phyloP scores from a whole-genome alignment of 2,797 vertebrate genomes.

The Molossus alvarezi region DNA sequence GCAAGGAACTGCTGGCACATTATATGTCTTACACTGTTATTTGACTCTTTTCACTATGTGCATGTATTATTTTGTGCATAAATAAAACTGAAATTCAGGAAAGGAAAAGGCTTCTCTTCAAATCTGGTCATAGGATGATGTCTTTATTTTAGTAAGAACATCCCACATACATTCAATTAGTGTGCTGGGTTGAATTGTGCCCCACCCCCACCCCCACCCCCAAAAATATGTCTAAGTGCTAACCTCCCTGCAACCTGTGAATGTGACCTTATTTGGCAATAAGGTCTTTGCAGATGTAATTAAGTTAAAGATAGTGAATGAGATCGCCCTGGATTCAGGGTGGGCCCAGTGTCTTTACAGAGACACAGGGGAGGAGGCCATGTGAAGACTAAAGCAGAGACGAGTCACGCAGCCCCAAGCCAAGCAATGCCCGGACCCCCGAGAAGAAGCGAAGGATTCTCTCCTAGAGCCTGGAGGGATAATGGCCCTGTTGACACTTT shows the following conservation, averaged over 20 bases:
- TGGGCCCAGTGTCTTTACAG: background rate
- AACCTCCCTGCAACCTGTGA: background rate
- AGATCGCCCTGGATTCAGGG: background rate
- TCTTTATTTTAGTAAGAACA: constrained; percentile 30
- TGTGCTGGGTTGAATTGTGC: background rate
- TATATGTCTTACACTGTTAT: background rate
- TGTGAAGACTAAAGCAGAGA: background rate
- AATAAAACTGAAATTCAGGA: constrained; percentile 49
- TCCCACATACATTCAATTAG: background rate
- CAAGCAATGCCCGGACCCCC: background rate
- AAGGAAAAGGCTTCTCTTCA: constrained; percentile 22
- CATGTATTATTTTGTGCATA: background rate
- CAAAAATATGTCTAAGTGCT: background rate
- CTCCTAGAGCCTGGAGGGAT: background rate
- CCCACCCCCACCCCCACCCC: background rate
- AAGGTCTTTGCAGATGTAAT: background rate
- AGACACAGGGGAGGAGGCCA: background rate
- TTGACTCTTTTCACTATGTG: background rate
- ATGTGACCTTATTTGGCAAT: background rate
- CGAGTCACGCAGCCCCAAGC: background rate
- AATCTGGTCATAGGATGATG: background rate
- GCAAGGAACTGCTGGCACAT: background rate
- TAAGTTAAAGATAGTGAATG: background rate
- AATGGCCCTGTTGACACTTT: background rate
- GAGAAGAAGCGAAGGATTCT: background rate